Conservation (phyloP, 2,888 invertebrate species). For the Ormyrus pomaceus region DNA sequence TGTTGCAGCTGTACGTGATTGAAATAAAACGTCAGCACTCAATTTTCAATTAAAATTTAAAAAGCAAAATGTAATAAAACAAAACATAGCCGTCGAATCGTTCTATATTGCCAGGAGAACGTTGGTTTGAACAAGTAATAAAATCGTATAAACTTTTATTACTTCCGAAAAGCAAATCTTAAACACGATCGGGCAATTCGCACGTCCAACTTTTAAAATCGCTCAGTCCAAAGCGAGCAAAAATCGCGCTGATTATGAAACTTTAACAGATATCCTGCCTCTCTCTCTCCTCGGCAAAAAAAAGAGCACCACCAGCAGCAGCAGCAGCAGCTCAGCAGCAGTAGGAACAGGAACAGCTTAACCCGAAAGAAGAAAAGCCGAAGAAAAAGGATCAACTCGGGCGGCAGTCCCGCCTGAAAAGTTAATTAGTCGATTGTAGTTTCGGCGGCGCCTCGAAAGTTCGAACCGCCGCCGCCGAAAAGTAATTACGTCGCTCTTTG, state of each 20-base stretch:
- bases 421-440: constrained; percentile 58
- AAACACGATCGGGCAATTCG: not conserved
- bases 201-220: constrained; percentile 5
- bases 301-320: not conserved
- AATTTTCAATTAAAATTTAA: too few relatives aligned
- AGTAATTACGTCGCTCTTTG: constrained; percentile 58
- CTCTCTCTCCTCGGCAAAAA: not conserved
- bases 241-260: constrained; percentile 47
- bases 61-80: too few relatives aligned
- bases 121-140: too few relatives aligned
- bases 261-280: constrained; percentile 15
- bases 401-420: constrained; percentile 41
- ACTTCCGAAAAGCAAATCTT: not conserved
- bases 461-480: constrained; percentile 51
- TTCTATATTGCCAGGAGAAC: too few relatives aligned
- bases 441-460: constrained; percentile 37
- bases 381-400: constrained; percentile 1
- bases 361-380: constrained; percentile 2
- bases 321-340: too few relatives aligned
- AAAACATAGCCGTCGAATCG: too few relatives aligned
- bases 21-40: too few relatives aligned
- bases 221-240: not conserved
- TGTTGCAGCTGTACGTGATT: too few relatives aligned
- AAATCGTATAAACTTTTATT: not conserved
- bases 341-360: too few relatives aligned